Evolutionary conservation across 2,888 invertebrate genomes (phyloP).

Genomic region (Mythimna loreyi): DNA sequence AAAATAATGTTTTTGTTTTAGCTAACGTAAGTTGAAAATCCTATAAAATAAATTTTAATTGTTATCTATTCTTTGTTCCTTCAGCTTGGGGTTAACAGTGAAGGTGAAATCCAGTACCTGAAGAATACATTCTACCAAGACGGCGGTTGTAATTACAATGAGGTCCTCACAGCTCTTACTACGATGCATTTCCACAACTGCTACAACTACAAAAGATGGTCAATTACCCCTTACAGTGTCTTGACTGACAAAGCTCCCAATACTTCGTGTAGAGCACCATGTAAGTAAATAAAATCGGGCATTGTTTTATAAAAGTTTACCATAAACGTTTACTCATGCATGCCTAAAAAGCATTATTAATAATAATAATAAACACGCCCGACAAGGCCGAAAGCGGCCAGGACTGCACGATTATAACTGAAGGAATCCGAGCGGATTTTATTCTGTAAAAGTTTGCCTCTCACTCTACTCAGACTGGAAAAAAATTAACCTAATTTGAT

Average conservation of each 20-base stretch:
- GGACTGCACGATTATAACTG: too few species aligned
- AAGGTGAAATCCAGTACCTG: constrained; percentile 92
- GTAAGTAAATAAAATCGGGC: constrained; percentile 37
- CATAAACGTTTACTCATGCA: too few species aligned
- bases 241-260: constrained; percentile 92
- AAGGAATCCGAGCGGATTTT: too few species aligned
- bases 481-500: too few species aligned
- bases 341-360: too few species aligned
- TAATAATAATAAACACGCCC: too few species aligned
- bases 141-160: constrained; percentile 85
- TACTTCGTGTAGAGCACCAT: constrained; percentile 92
- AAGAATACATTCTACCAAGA: constrained; percentile 88
- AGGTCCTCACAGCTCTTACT: constrained; percentile 67
- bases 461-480: too few species aligned
- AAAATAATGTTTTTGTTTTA: neutral
- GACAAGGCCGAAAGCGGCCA: too few species aligned
- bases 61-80: neutral
- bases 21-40: neutral
- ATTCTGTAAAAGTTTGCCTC: too few species aligned
- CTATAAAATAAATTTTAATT: neutral
- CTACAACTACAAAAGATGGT: constrained; percentile 91
- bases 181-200: constrained; percentile 70
- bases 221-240: constrained; percentile 81
- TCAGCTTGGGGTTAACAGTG: constrained; percentile 86
- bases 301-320: too few species aligned